phyloP scores from a whole-genome alignment of 1,140 invertebrate genomes.

The Oscheius sp. region DNA sequence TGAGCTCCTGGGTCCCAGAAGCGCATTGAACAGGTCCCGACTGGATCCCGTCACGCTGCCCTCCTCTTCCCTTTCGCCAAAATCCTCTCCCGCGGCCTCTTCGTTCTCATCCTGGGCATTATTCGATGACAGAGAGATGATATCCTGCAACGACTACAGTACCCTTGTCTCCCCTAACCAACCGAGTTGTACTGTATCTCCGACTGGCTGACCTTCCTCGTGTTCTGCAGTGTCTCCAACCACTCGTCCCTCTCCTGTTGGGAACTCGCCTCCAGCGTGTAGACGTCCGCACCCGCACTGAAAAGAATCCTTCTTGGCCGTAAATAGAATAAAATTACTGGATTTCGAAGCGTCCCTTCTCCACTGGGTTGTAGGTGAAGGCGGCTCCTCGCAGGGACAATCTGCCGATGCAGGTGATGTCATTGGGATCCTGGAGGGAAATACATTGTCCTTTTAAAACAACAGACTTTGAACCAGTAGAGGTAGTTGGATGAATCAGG shows the following conservation, averaged over 20 bases:
- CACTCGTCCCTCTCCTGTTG: constrained; percentile 34
- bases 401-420: constrained; percentile 35
- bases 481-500: constrained; percentile 42
- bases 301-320: too few relatives aligned
- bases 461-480: constrained; percentile 38
- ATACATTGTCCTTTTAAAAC: neutral
- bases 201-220: constrained; percentile 10
- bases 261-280: constrained; percentile 10
- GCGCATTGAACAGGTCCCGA: neutral
- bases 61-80: neutral
- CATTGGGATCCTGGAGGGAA: constrained; percentile 30
- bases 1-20: neutral
- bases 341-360: constrained; percentile 43
- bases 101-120: neutral
- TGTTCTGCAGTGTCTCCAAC: constrained; percentile 34
- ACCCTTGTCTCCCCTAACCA: too few relatives aligned
- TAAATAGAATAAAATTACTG: constrained; percentile 26
- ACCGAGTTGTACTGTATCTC: neutral
- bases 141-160: too few relatives aligned
- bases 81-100: neutral
- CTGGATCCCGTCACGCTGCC: neutral
- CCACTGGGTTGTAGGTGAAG: constrained; percentile 41
- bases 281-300: constrained; percentile 20
- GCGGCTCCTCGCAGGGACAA: constrained; percentile 35
- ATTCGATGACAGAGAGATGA: constrained; percentile 3